These are phyloP conservation scores for Ormyrus pomaceus DNA, from an alignment of 2,888 invertebrate genomes.

Conservation along the genomic window DNA sequence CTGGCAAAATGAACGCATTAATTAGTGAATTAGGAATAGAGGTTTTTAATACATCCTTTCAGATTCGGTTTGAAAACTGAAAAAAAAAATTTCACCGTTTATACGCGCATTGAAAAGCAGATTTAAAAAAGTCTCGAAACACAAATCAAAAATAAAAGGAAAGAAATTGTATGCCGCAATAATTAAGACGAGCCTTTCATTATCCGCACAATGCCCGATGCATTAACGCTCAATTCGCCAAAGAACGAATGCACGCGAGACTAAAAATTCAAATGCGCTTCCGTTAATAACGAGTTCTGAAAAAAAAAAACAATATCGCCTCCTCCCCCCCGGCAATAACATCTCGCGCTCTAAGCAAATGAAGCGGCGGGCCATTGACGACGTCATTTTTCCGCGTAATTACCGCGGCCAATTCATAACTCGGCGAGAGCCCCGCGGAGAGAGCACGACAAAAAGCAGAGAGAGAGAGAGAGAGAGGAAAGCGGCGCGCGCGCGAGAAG, in stretches of 20 bases:
- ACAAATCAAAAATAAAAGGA: too few relatives aligned
- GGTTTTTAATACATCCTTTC: too few relatives aligned
- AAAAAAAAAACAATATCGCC: slow-evolving; percentile 16
- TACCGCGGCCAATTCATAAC: slow-evolving; percentile 36
- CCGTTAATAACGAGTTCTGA: slow-evolving; percentile 15
- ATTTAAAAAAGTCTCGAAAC: too few relatives aligned
- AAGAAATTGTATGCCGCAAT: too few relatives aligned
- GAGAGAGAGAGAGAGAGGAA: neutral
- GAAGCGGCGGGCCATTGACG: slow-evolving; percentile 27
- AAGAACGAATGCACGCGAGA: neutral
- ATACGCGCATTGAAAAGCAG: too few relatives aligned
- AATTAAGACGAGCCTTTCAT: too few relatives aligned
- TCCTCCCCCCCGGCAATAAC: neutral
- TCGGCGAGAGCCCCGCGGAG: neutral
- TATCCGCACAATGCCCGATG: too few relatives aligned
- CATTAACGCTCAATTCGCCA: neutral
- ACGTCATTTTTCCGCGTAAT: slow-evolving; percentile 36
- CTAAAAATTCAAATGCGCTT: neutral
- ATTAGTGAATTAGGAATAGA: too few relatives aligned
- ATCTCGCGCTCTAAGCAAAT: neutral
- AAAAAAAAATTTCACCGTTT: too few relatives aligned
- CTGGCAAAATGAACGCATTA: too few relatives aligned
- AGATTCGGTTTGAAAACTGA: too few relatives aligned
- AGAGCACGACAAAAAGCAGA: slow-evolving; percentile 34
- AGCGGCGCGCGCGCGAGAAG: neutral